Percentiles rank a stretch among this genome's conserved stretches.
Conservation (phyloP, 2,888 invertebrate genomes). For the Griposia aprilina region DNA sequence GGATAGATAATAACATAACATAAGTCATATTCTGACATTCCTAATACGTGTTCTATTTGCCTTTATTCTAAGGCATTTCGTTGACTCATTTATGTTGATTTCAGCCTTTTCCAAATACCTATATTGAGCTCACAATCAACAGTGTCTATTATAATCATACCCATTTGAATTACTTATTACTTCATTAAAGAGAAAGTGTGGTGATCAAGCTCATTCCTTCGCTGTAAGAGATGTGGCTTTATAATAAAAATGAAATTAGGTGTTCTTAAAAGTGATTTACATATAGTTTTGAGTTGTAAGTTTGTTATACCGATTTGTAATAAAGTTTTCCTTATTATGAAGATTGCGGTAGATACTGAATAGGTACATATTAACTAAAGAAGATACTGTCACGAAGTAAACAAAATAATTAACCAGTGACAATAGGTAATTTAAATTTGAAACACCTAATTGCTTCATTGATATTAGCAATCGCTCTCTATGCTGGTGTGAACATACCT, state of each 20-base stretch:
- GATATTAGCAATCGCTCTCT: slow-evolving; percentile 15
- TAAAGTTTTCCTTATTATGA: not conserved
- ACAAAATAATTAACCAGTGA: not conserved
- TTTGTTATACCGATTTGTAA: not conserved
- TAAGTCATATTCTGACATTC: slow-evolving; percentile 39
- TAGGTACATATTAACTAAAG: not conserved
- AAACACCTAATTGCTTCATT: slow-evolving; percentile 17
- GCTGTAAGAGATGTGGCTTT: too few species aligned
- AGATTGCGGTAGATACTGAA: not conserved
- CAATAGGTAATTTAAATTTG: slow-evolving; percentile 13
- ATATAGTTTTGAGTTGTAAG: not conserved
- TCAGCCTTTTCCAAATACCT: not conserved
- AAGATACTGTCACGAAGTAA: not conserved
- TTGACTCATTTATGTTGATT: not conserved
- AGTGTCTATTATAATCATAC: too few species aligned
- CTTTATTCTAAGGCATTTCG: not conserved
- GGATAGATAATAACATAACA: slow-evolving; percentile 22
- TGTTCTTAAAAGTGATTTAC: not conserved
- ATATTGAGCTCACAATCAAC: not conserved
- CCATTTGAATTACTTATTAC: not conserved
- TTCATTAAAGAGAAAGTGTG: not conserved
- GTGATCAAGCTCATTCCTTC: not conserved
- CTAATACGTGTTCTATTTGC: slow-evolving; percentile 25
- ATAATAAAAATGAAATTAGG: not conserved
- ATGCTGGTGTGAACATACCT: not conserved